Evolutionary conservation across 2,113 vertebrate species (phyloP).

Genomic region (Lepisosteus osseus): DNA sequence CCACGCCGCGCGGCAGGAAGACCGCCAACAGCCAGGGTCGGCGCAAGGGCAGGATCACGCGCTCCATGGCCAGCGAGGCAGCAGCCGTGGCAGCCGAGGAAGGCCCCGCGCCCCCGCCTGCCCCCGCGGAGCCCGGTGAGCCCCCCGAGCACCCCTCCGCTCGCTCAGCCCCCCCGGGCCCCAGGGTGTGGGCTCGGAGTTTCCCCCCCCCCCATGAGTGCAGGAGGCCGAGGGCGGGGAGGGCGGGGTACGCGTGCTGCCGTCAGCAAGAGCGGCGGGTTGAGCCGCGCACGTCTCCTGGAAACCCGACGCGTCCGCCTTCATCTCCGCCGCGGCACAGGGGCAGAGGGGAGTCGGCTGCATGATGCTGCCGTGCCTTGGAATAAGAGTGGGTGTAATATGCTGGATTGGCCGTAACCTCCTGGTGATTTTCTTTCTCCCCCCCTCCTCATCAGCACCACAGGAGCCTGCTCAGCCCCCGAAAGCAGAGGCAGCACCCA

Average conservation of each 20-base stretch:
- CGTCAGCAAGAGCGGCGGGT: too few species aligned
- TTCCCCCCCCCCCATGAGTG: not conserved
- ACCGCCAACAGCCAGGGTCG: slow-evolving; percentile 96
- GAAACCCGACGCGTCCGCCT: too few species aligned
- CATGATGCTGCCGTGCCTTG: too few species aligned
- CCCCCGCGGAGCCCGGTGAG: slow-evolving; percentile 73
- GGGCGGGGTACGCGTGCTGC: too few species aligned
- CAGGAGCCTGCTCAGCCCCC: slow-evolving; percentile 55
- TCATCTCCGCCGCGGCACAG: too few species aligned
- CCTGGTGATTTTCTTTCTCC: not conserved
- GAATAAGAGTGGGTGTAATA: too few species aligned
- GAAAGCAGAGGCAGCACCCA: slow-evolving; percentile 59
- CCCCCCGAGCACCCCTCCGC: slow-evolving; percentile 21
- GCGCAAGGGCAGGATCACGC: slow-evolving; percentile 91
- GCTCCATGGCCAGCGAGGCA: slow-evolving; percentile 96
- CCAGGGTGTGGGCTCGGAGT: too few species aligned
- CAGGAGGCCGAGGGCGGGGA: not conserved
- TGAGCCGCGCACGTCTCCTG: too few species aligned
- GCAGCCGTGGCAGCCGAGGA: slow-evolving; percentile 85
- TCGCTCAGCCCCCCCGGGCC: slow-evolving; percentile 59
- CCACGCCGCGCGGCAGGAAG: slow-evolving; percentile 86
- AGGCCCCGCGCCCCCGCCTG: slow-evolving; percentile 68
- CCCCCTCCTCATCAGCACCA: slow-evolving; percentile 25
- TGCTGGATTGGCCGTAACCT: too few species aligned
- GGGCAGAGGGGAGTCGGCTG: too few species aligned